Conservation (phyloP, 1,140 invertebrate genomes). For the Choristoneura fumiferana region DNA sequence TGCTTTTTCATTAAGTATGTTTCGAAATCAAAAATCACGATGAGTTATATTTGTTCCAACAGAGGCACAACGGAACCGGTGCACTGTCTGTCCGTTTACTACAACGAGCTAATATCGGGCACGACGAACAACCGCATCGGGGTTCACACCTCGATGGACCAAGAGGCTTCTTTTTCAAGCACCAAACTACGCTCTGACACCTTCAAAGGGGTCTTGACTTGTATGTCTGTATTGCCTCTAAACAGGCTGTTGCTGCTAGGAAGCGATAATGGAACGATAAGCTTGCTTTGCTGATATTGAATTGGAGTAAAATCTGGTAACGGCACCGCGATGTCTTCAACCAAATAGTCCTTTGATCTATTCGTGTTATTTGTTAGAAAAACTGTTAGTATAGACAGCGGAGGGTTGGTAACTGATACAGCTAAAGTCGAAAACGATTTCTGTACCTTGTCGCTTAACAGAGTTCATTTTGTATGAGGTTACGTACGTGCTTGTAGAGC, state of each 20-base stretch:
- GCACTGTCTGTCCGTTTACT: constrained; percentile 88
- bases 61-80: constrained; percentile 93
- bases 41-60: constrained; percentile 13
- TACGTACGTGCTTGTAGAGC: too few relatives aligned
- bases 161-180: constrained; percentile 87
- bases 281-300: constrained; percentile 86
- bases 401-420: too few relatives aligned
- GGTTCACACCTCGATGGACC: constrained; percentile 88
- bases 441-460: too few relatives aligned
- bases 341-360: too few relatives aligned
- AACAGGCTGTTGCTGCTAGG: constrained; percentile 93
- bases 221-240: constrained; percentile 91
- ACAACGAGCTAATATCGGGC: constrained; percentile 88
- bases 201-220: constrained; percentile 94
- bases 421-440: too few relatives aligned
- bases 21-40: too few relatives aligned
- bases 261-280: constrained; percentile 93
- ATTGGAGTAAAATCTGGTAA: too few relatives aligned
- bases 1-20: too few relatives aligned
- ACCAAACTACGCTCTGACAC: constrained; percentile 93
- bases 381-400: too few relatives aligned
- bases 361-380: not conserved
- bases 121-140: constrained; percentile 94
- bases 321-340: too few relatives aligned
- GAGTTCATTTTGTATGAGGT: too few relatives aligned